Percentiles rank a stretch among this genome's conserved stretches.
phyloP scores from a whole-genome alignment of 2,113 vertebrate genomes.

The Capra hircus region DNA sequence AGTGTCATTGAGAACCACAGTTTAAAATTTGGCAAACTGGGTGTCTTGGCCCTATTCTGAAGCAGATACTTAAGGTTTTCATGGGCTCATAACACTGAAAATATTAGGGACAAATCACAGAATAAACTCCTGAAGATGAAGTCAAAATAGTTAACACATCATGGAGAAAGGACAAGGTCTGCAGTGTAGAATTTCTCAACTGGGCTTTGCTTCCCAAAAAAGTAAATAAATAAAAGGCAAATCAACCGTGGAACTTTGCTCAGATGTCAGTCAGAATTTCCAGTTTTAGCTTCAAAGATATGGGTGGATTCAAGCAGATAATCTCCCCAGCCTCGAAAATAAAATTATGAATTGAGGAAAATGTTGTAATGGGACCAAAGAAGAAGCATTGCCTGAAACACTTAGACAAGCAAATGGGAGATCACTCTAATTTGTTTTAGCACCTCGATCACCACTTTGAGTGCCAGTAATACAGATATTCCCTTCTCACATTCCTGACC shows the following conservation, averaged over 20 bases:
- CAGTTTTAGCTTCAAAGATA: slow-evolving; percentile 47
- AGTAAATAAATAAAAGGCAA: not conserved
- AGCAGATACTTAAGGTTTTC: not conserved
- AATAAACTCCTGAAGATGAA: not conserved
- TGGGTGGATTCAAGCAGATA: slow-evolving; percentile 20
- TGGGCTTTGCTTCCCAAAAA: not conserved
- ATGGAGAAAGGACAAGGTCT: not conserved
- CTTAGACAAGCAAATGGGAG: not conserved
- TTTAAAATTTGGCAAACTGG: not conserved
- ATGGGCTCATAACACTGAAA: not conserved
- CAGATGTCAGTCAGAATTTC: slow-evolving; percentile 17
- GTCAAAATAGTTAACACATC: not conserved
- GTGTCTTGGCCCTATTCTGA: not conserved
- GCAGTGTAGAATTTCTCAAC: not conserved
- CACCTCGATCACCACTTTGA: not conserved
- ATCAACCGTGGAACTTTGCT: not conserved
- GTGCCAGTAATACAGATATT: not conserved
- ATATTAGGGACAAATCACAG: not conserved
- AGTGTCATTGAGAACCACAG: not conserved
- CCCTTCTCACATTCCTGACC: not conserved
- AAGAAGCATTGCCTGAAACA: not conserved
- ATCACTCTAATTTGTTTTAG: not conserved
- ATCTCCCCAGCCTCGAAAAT: not conserved
- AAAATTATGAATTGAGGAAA: not conserved
- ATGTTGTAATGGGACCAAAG: not conserved